Evolutionary conservation across 1,140 invertebrate species (phyloP), one percentile per base, ranked within the genome.

Genomic region (Hirudo medicinalis): DNA sequence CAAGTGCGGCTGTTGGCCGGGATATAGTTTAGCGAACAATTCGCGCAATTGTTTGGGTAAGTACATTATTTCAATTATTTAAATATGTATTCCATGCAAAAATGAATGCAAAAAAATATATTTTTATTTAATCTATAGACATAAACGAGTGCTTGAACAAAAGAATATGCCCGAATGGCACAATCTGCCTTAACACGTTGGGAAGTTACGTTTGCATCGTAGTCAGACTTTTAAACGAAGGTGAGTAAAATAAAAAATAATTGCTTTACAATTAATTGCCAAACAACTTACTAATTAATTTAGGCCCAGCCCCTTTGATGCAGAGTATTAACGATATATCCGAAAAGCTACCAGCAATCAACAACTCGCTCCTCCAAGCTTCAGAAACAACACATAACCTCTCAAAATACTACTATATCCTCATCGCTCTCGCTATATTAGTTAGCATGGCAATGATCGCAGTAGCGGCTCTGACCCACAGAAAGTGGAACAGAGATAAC

Each of bases 151-250:
- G 69, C 49, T 49, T 36, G 36, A 25, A 70, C 29, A 22, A 36
- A 20, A 54, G 19, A 53, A 53, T 54, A 17, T 70, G 69, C 25
- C 69, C 69, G 15, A 27, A 36, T 22, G 53, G 22, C 19, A 49
- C 53, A 3, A 15, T 54, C 22, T 70, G 69, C 19, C 19, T 70
- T 17, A 70, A 70, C 43, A 53, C 43, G 17, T 54, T 49, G 20
- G 69, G 69, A 22, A 32, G 69, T 25, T 54, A 19, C 69, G n/a
- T 70, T 8, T 70, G 69, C 69, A 49, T 70, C 20, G n/a, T n/a
- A 2, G n/a, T 54, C 1, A 70, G 17, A 22, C 49, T 70, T 54
- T 20, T 13, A 49, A 49, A 49, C 11, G 43, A 49, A 49, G 43
- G 43, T 49, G 43, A 27, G 22, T 25, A 25, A 63, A 27, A 8